Conservation (phyloP, 2,888 invertebrate species). For the Seira musarum region DNA sequence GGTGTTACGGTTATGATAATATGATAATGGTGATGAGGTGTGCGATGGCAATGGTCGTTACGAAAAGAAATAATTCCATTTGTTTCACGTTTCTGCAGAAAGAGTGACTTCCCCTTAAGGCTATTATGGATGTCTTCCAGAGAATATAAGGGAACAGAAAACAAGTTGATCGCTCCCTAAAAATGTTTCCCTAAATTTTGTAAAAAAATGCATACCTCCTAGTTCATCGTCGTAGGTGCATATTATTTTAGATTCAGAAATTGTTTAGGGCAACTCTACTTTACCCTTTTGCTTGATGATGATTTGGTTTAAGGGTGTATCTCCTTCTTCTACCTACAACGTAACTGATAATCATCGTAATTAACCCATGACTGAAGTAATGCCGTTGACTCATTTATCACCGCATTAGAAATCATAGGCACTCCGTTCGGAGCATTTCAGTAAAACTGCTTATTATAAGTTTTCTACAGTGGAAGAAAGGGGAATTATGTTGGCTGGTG, state of each 20-base stretch:
- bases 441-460: conserved; percentile 37
- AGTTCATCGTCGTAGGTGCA: too few species aligned
- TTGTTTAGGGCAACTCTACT: conserved; percentile 35
- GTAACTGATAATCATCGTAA: conserved; percentile 48
- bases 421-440: conserved; percentile 19
- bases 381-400: conserved; percentile 56
- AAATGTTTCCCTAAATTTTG: too few species aligned
- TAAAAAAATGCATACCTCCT: too few species aligned
- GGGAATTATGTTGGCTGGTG: conserved; percentile 10
- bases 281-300: too few species aligned
- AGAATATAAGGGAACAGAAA: conserved; percentile 16
- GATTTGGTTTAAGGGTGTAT: conserved; percentile 45
- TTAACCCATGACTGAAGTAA: conserved; percentile 47
- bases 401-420: conserved; percentile 31
- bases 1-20: conserved; percentile 46
- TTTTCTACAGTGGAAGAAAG: too few species aligned
- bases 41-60: too few species aligned
- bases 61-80: conserved; percentile 47
- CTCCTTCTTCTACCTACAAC: conserved; percentile 8
- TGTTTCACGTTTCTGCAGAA: conserved; percentile 43
- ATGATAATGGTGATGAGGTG: too few species aligned
- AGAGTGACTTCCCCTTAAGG: conserved; percentile 26
- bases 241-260: too few species aligned
- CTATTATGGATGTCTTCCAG: conserved; percentile 51
- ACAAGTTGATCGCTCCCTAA: conserved; percentile 1